Evolutionary conservation across 2,888 invertebrate genomes (phyloP).

Genomic region (Harpalus rufipes): DNA sequence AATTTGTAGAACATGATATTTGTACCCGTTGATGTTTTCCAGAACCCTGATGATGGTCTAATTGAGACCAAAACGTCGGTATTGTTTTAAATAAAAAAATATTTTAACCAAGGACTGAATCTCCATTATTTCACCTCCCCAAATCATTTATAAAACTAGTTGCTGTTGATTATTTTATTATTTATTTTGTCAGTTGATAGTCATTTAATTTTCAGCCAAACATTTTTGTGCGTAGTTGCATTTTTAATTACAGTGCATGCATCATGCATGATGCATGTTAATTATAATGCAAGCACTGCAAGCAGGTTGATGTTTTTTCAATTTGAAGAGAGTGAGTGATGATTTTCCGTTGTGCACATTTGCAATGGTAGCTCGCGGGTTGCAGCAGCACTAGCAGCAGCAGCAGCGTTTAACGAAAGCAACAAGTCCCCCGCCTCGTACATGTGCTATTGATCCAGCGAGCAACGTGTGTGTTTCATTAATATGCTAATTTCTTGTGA

Average conservation of each 20-base stretch:
- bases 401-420: conserved; percentile 15
- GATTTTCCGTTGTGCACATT: neutral
- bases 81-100: too few relatives aligned
- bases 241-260: neutral
- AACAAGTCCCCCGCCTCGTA: conserved; percentile 36
- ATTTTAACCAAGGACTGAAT: too few relatives aligned
- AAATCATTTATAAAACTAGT: too few relatives aligned
- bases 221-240: neutral
- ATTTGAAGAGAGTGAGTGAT: neutral
- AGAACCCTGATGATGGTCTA: too few relatives aligned
- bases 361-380: neutral
- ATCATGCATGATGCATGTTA: too few relatives aligned
- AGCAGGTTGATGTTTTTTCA: neutral
- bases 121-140: too few relatives aligned
- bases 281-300: neutral
- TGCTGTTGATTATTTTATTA: neutral
- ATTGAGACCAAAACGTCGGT: too few relatives aligned
- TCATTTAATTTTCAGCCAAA: neutral
- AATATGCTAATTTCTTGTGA: conserved; percentile 64
- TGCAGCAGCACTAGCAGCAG: neutral
- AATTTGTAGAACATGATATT: too few relatives aligned
- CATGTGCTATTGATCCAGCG: conserved; percentile 53
- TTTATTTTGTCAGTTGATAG: neutral
- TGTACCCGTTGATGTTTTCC: too few relatives aligned
- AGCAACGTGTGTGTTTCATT: conserved; percentile 64